Percentiles rank a stretch among this genome's conserved stretches.
Conservation (phyloP, 2,797 vertebrate genomes). For the Calcarius lapponicus region DNA sequence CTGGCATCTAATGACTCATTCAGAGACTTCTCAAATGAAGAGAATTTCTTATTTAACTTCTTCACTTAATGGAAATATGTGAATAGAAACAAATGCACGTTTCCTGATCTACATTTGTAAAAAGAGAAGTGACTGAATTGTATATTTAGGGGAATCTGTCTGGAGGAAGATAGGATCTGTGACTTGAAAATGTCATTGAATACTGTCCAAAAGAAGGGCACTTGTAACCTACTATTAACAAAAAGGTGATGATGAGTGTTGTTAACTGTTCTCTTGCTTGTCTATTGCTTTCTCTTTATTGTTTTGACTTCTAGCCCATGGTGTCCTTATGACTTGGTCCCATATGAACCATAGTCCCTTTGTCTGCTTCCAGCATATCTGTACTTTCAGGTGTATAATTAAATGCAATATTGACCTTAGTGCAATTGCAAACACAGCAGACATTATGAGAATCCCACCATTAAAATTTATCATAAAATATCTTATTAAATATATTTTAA, state of each 20-base stretch:
- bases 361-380: not conserved
- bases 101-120: not conserved
- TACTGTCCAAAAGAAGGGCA: not conserved
- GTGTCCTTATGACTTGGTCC: not conserved
- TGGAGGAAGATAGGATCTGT: not conserved
- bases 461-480: not conserved
- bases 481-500: not conserved
- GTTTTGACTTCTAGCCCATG: not conserved
- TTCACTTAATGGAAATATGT: not conserved
- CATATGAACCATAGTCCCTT: not conserved
- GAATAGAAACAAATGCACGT: not conserved
- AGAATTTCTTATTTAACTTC: not conserved
- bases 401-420: not conserved
- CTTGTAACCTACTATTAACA: not conserved
- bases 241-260: not conserved
- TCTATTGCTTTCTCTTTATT: not conserved
- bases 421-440: not conserved
- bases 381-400: slow-evolving; percentile 1
- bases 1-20: not conserved
- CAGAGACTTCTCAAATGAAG: not conserved
- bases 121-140: not conserved
- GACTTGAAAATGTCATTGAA: not conserved
- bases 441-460: not conserved
- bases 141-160: not conserved
- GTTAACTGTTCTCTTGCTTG: not conserved